phyloP scores from a whole-genome alignment of 2,888 invertebrate species.

The Monochamus alternatus region DNA sequence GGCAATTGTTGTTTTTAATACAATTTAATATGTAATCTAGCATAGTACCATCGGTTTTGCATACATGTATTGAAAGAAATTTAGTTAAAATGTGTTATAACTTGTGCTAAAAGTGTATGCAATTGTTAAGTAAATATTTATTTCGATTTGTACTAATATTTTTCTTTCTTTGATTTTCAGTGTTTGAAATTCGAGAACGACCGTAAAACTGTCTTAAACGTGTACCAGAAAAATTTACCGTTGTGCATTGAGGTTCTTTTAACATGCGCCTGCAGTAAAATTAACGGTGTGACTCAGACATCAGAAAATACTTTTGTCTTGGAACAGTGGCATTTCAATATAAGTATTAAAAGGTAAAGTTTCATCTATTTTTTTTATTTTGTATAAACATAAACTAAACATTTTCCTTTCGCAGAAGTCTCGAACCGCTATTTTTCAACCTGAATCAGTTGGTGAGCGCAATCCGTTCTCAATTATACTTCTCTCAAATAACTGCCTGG shows the following conservation, averaged over 20 bases:
- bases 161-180: conserved; percentile 64
- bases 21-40: no score
- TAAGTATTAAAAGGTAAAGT: conserved; percentile 75
- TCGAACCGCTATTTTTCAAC: conserved; percentile 72
- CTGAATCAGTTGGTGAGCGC: conserved; percentile 90
- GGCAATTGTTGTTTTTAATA: no score
- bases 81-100: no score
- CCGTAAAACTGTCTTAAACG: conserved; percentile 74
- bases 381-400: not conserved
- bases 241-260: conserved; percentile 88
- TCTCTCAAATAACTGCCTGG: conserved; percentile 98
- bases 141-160: not conserved
- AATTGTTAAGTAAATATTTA: no score
- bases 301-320: conserved; percentile 75
- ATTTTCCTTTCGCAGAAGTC: conserved; percentile 68
- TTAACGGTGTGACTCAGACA: conserved; percentile 67
- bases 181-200: conserved; percentile 74
- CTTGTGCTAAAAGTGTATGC: no score
- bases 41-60: no score
- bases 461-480: conserved; percentile 94
- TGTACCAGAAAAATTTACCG: conserved; percentile 82
- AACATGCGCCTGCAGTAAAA: conserved; percentile 78
- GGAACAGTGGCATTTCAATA: conserved; percentile 88
- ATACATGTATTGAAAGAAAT: no score
- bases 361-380: not conserved